Percentiles rank a stretch among this genome's conserved stretches.
Conservation (phyloP, 2,888 invertebrate species). For the Drosophila borealis region DNA sequence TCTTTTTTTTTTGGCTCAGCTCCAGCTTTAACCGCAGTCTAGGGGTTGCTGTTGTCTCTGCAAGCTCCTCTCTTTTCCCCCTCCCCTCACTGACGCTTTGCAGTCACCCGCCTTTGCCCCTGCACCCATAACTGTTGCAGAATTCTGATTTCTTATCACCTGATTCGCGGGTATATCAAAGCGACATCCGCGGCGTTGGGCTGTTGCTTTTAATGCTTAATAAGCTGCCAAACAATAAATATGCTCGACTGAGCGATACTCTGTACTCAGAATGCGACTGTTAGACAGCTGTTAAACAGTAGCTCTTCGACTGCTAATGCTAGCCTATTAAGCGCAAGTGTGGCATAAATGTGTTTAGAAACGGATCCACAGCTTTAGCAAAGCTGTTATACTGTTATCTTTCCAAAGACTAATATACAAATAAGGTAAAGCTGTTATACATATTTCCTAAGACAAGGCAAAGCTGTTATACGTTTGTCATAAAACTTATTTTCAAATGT, state of each 20-base stretch:
- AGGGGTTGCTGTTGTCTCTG: constrained; percentile 27
- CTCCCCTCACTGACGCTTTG: neutral
- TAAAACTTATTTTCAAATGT: neutral
- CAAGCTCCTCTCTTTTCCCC: neutral
- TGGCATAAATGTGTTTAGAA: no score
- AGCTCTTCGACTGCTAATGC: neutral
- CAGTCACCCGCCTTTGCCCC: neutral
- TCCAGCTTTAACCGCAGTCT: constrained; percentile 39
- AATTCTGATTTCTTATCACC: constrained; percentile 46
- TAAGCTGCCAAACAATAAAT: neutral
- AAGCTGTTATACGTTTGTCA: neutral
- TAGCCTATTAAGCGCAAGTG: neutral
- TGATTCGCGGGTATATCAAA: constrained; percentile 37
- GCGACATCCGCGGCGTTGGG: constrained; percentile 10
- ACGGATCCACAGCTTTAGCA: no score
- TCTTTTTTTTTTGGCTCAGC: constrained; percentile 6
- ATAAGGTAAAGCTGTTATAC: no score
- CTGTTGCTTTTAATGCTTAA: constrained; percentile 13
- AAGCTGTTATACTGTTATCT: no score
- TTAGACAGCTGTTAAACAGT: neutral
- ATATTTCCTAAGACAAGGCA: no score
- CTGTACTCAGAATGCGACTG: neutral
- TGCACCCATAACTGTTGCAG: constrained; percentile 2
- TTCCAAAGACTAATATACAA: no score
- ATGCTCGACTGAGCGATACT: constrained; percentile 3